These are phyloP conservation scores for Cercopithecus mona DNA, from an alignment of 2,113 vertebrate species.

Conservation along the genomic window DNA sequence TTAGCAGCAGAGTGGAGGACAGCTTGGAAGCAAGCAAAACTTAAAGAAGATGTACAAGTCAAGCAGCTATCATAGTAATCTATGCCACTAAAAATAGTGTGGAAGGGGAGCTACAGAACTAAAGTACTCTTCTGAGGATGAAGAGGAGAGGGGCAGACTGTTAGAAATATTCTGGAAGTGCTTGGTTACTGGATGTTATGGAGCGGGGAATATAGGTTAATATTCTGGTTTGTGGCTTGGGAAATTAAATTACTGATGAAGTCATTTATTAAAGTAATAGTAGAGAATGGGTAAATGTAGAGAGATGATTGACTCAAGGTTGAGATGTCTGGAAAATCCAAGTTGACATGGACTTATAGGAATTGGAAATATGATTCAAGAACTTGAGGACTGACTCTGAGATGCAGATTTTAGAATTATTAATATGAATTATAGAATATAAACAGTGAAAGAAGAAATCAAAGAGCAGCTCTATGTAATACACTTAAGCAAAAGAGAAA, in stretches of 20 bases:
- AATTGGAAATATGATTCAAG: not conserved
- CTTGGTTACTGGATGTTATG: not conserved
- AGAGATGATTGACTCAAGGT: not conserved
- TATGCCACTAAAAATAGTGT: not conserved
- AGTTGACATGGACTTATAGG: not conserved
- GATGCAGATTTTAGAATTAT: slow-evolving; percentile 13
- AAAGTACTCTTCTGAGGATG: not conserved
- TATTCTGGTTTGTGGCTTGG: not conserved
- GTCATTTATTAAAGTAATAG: not conserved
- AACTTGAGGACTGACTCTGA: not conserved
- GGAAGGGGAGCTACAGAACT: not conserved
- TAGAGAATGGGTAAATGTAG: not conserved
- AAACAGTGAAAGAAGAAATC: slow-evolving; percentile 3
- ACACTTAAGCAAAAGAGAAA: not conserved
- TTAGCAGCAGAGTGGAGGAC: not conserved
- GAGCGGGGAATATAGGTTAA: not conserved
- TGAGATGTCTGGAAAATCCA: not conserved
- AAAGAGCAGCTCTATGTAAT: not conserved
- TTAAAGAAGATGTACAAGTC: not conserved
- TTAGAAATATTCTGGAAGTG: not conserved
- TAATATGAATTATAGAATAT: not conserved
- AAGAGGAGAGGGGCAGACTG: not conserved
- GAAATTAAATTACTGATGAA: not conserved
- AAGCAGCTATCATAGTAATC: not conserved
- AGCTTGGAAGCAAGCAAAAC: not conserved